Evolutionary conservation across 2,888 invertebrate species (phyloP), one percentile per base, ranked within the genome.

Genomic region (Nomada ferruginata): DNA sequence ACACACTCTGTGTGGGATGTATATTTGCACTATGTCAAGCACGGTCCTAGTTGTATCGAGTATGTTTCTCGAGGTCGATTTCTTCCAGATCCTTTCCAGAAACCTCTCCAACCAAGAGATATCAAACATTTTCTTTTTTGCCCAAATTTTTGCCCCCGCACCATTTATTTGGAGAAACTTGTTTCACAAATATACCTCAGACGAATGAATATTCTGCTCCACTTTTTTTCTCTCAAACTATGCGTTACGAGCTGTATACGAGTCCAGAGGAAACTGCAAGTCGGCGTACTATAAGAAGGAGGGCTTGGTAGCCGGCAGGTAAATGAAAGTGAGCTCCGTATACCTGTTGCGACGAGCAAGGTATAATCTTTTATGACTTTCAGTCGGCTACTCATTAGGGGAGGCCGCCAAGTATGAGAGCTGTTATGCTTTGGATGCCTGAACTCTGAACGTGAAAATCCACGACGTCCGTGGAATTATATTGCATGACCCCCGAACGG

Each of bases 301-400:
- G 26, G 66, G 70, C 68, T 75, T 64, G 70, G 79, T 69, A 79
- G 66, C 75, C 52, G 78, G 44, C 82, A 60, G 82, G 72, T 79
- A 83, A 82, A 83, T 72, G 74, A 82, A 83, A 73, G 82, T 60
- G 29, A 74, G 75, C 52, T 36, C 50, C 42, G 69, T 74, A 59
- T 82, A 82, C 82, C 79, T 76, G 85, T 80, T 65, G 83, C 74
- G 84, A 81, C 74, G 79, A 79, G 71, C 61, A 70, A 68, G 79
- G 86, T 74, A 86, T 89, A 88, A 90, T 90, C 89, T 90, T 90
- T 90, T 88, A 90, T 88, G 90, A 89, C 86, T 86, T 85, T 78
- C 84, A 79, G 85, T 83, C 86, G 84, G 85, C 85, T 84, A 87
- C 89, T 90, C 89, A 89, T 90, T 90, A 90, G 83, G 59, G 61